Base-by-base conservation (phyloP, 2,888 invertebrate species). In the Apodemia hepburni region DNA sequence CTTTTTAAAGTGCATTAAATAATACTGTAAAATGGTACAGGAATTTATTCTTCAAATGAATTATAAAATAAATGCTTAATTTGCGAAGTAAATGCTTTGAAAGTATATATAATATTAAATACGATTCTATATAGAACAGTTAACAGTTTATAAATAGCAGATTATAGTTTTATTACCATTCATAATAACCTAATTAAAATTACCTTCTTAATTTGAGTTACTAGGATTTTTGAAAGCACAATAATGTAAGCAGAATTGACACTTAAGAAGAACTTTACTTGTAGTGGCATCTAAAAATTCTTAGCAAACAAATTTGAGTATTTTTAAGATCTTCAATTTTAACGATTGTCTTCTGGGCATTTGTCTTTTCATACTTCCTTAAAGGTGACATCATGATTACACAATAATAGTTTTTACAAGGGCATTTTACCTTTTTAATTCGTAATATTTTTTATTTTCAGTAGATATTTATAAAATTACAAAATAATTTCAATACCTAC, bases 21-120 rank as follows among this genome's bases (percentile, higher is more conserved):
- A 75, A 78, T 75, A 74, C 81, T 81, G 79, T 74, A 64, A 69
- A 69, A 68, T 71, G 65, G 65, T 71, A 72, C 71, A 74, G 78
- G 75, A 77, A 75, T 79, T 57, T 57, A 6, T 8, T 29, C 29
- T 57, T 29, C 7, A 15, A 57, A n/a, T 57, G 29, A 57, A 57
- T 27, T 57, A 15, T n/a, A 75, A 79, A 80, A 78, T 83, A 84
- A 85, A 86, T 86, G 85, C 84, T 80, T 77, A 72, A 42, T 70
- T 68, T 66, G 64, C 67, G 66, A 61, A 70, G 68, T 68, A 73
- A 71, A 73, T 73, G 72, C 67, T 74, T 66, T 68, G 71, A 68
- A 33, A 60, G 9, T 64, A 63, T 59, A 60, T 33, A 33, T 33
- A 33, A 33, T 65, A 11, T 58, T 9, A 60, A 63, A 60, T 42